Evolutionary conservation across 2,113 vertebrate species (phyloP).

Genomic region (Pseudolaguvia tuberculata): DNA sequence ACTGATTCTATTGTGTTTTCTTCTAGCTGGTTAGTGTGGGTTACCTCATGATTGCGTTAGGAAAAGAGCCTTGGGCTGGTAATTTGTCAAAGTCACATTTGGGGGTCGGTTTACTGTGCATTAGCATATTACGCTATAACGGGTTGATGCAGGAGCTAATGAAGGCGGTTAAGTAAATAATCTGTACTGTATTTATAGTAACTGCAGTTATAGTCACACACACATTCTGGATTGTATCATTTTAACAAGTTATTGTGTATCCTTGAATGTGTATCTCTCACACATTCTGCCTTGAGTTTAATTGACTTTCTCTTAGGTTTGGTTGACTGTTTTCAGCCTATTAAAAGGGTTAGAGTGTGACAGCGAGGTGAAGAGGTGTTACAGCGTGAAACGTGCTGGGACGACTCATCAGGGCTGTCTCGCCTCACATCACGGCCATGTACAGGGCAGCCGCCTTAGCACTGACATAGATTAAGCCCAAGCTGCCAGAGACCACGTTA

Average conservation of each 20-base stretch:
- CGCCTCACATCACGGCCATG: slow-evolving; percentile 17
- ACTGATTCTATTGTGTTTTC: background rate
- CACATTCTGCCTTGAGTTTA: background rate
- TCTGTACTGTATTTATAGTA: background rate
- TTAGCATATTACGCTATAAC: slow-evolving; percentile 15
- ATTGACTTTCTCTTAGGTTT: background rate
- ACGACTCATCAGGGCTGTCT: slow-evolving; percentile 27
- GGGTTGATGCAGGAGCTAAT: slow-evolving; percentile 4
- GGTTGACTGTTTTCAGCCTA: slow-evolving; percentile 7
- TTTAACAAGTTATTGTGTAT: background rate
- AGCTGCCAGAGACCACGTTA: slow-evolving; percentile 43
- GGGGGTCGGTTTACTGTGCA: slow-evolving; percentile 15
- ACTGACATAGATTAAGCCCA: slow-evolving; percentile 49
- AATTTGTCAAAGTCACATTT: slow-evolving; percentile 25
- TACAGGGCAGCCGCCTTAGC: slow-evolving; percentile 46
- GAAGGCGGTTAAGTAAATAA: background rate
- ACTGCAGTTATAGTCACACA: background rate
- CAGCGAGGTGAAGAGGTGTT: slow-evolving; percentile 15
- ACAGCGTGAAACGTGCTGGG: background rate
- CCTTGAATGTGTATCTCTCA: background rate
- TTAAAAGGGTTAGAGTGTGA: slow-evolving; percentile 35
- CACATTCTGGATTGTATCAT: background rate
- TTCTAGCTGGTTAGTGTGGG: background rate
- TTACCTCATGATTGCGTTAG: slow-evolving; percentile 21
- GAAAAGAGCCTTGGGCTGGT: slow-evolving; percentile 3